phyloP scores from a whole-genome alignment of 1,140 invertebrate species.

The Cryptotermes secundus region DNA sequence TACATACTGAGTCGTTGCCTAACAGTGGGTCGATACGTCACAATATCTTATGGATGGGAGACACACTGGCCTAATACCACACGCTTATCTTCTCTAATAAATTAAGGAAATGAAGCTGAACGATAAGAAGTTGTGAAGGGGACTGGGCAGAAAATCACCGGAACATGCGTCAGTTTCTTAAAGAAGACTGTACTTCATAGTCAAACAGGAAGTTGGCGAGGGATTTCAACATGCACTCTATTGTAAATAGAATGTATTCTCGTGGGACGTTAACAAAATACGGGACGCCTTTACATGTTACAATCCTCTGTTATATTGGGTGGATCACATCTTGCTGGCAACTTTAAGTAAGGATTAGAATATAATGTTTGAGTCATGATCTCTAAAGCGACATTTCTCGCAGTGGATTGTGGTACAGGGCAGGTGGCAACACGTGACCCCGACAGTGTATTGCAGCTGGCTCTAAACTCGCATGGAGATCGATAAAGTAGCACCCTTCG shows the following conservation, averaged over 20 bases:
- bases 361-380: constrained; percentile 3
- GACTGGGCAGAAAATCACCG: no score
- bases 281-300: not conserved
- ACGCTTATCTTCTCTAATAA: no score
- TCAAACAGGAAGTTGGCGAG: not conserved
- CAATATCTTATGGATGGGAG: no score
- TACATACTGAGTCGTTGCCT: no score
- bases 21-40: no score
- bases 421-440: not conserved
- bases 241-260: not conserved
- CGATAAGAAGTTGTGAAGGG: no score
- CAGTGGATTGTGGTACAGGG: not conserved
- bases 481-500: not conserved
- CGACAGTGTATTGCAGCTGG: not conserved
- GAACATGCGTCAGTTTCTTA: no score
- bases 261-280: not conserved
- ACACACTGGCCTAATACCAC: no score
- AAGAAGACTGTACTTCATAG: no score
- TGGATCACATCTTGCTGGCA: not conserved
- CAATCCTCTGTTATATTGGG: not conserved
- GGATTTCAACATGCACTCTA: not conserved
- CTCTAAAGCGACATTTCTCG: not conserved
- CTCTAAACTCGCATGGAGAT: not conserved
- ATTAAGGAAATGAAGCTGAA: no score
- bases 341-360: not conserved